Evolutionary conservation across 2,888 invertebrate species (phyloP), one percentile per base, ranked within the genome.

Genomic region (Archips crataeganus): DNA sequence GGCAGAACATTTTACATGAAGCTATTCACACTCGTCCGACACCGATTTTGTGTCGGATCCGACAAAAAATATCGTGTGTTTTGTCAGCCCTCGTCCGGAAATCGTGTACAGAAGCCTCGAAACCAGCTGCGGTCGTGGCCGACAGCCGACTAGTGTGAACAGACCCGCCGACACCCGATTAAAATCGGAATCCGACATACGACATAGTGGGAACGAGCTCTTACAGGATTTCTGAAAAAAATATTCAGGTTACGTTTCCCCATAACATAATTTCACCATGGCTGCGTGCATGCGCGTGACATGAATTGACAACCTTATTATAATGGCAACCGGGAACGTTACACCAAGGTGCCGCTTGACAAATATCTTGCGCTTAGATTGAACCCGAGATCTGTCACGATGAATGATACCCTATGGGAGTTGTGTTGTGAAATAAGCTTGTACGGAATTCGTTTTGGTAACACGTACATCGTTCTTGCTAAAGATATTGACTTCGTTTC

Each of bases 261-360:
- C 54, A 54, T 54, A 23, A 49, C 54, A 54, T 54, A 54, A 54
- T 23, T 23, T 54, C 8, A 54, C 54, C 54, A 54, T 54, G 23
- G 54, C 39, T 39, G 5, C 45, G 3, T 10, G 45, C 51, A n/a
- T 51, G 51, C 5, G 63, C 73, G 68, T 73, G 73, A 73, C 63
- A 34, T 8, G 74, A 74, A 74, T 74, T 70, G 74, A 74, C 74
- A 74, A 69, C 60, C 51, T 60, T 70, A 60, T 74, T 70, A 70
- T 70, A 54, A 54, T 64, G 13, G 54, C 23, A n/a, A 23, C 10
- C 42, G 42, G 13, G 15, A 54, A 64, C 74, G 60, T 49, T 73
- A 74, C 69, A 69, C 67, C 62, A 62, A 70, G 74, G 74, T 74
- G 64, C 59, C 49, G 39, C 49, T 51, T 65, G 69, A 74, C 51